These are phyloP conservation scores for Corydoras maculifer DNA, from an alignment of 2,113 vertebrate species.

Conservation along the genomic window DNA sequence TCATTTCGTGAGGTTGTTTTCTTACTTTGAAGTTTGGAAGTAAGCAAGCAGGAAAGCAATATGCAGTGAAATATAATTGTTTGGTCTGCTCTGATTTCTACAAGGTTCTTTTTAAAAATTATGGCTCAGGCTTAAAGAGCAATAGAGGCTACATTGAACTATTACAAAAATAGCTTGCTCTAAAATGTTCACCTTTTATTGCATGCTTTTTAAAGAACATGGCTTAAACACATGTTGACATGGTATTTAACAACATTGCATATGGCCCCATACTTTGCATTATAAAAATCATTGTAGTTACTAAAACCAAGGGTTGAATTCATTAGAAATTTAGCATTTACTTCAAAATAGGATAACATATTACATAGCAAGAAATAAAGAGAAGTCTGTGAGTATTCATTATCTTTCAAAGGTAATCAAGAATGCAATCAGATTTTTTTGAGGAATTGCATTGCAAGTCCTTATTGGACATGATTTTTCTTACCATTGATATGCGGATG, in stretches of 20 bases:
- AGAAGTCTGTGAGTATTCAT: too few relatives aligned
- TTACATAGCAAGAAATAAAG: slow-evolving; percentile 40
- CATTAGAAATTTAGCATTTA: slow-evolving; percentile 33
- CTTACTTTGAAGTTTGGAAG: slow-evolving; percentile 8
- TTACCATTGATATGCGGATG: neutral
- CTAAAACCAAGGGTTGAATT: too few relatives aligned
- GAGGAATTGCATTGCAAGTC: neutral
- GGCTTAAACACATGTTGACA: neutral
- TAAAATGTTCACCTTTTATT: neutral
- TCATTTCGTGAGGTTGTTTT: slow-evolving; percentile 30
- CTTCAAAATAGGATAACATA: slow-evolving; percentile 30
- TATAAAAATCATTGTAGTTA: neutral
- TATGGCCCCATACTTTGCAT: neutral
- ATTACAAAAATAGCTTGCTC: too few relatives aligned
- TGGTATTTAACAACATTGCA: neutral
- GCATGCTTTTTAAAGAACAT: neutral
- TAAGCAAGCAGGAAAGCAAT: slow-evolving; percentile 23
- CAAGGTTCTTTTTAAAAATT: slow-evolving; percentile 9
- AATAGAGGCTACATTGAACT: too few relatives aligned
- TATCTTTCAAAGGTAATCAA: too few relatives aligned
- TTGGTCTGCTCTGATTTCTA: slow-evolving; percentile 19
- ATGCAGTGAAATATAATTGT: slow-evolving; percentile 9
- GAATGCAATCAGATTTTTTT: slow-evolving; percentile 23
- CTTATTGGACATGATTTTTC: neutral
- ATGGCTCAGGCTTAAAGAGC: too few relatives aligned